Evolutionary conservation across 1,140 invertebrate genomes (phyloP).

Genomic region (Euwallacea fornicatus): DNA sequence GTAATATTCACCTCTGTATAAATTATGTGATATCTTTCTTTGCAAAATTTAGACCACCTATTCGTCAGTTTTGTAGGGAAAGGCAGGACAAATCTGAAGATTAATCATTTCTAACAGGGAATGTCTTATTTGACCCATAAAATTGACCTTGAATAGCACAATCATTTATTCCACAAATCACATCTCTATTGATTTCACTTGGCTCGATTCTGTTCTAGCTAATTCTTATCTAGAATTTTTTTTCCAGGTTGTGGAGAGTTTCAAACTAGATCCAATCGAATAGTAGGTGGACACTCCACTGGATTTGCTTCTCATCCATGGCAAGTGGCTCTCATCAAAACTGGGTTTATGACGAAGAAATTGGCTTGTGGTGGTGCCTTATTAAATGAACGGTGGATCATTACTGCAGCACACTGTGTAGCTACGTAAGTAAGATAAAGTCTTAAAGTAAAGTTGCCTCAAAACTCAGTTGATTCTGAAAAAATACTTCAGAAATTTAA

Average conservation of each 20-base stretch:
- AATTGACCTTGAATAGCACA: no score
- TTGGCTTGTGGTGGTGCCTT: slow-evolving; percentile 88
- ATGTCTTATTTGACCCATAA: no score
- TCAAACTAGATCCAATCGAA: slow-evolving; percentile 82
- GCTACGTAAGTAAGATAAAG: slow-evolving; percentile 64
- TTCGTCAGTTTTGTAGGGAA: no score
- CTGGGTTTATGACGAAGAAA: slow-evolving; percentile 85
- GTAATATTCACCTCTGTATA: no score
- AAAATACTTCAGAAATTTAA: background rate
- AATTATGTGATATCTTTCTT: no score
- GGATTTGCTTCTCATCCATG: slow-evolving; percentile 92
- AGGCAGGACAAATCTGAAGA: no score
- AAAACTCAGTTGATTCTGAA: background rate
- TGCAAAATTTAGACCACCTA: no score
- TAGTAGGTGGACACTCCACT: slow-evolving; percentile 89
- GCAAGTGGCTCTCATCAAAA: slow-evolving; percentile 93
- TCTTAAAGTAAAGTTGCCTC: background rate
- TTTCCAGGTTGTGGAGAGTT: slow-evolving; percentile 83
- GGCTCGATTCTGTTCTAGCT: no score
- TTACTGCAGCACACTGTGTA: slow-evolving; percentile 87
- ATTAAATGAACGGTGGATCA: slow-evolving; percentile 86
- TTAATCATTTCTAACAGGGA: no score
- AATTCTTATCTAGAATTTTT: no score
- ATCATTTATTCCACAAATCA: no score
- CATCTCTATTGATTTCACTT: no score